phyloP scores from a whole-genome alignment of 2,797 vertebrate species.

The Acipenser oxyrinchus region DNA sequence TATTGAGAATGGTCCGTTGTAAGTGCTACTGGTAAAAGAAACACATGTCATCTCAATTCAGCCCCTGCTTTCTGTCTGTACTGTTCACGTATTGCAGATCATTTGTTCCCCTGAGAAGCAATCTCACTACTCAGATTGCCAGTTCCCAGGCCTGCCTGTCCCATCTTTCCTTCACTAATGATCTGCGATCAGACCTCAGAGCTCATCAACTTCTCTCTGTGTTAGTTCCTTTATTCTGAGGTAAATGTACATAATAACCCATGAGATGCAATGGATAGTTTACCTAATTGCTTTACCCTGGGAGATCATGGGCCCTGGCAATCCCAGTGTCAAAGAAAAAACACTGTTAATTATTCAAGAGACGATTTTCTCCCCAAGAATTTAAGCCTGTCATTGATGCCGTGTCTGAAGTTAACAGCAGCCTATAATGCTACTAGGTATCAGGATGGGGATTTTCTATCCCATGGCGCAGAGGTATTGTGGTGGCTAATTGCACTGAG shows the following conservation, averaged over 20 bases:
- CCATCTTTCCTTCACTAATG: background rate
- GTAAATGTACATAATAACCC: background rate
- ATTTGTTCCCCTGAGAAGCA: slow-evolving; percentile 4
- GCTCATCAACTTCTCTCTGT: background rate
- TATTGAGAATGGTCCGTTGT: too few species aligned
- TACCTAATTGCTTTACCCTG: background rate
- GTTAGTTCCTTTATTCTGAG: background rate
- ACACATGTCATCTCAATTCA: too few species aligned
- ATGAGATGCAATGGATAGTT: background rate
- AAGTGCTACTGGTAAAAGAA: too few species aligned
- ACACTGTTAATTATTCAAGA: background rate
- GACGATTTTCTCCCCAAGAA: background rate
- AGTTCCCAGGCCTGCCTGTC: background rate
- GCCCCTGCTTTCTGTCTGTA: background rate
- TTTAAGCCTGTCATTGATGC: background rate
- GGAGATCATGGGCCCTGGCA: background rate
- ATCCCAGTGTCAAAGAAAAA: background rate
- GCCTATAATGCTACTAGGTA: background rate
- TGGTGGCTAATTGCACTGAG: too few species aligned
- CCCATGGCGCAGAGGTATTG: too few species aligned
- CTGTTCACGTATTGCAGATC: background rate
- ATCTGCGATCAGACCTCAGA: background rate
- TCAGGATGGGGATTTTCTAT: too few species aligned
- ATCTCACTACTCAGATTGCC: background rate
- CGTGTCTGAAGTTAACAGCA: background rate